A percentile compares a stretch with the other conserved stretches of the same genome.
Conservation (phyloP, 2,113 vertebrate species). For the Rhegmatorhina hoffmannsi region DNA sequence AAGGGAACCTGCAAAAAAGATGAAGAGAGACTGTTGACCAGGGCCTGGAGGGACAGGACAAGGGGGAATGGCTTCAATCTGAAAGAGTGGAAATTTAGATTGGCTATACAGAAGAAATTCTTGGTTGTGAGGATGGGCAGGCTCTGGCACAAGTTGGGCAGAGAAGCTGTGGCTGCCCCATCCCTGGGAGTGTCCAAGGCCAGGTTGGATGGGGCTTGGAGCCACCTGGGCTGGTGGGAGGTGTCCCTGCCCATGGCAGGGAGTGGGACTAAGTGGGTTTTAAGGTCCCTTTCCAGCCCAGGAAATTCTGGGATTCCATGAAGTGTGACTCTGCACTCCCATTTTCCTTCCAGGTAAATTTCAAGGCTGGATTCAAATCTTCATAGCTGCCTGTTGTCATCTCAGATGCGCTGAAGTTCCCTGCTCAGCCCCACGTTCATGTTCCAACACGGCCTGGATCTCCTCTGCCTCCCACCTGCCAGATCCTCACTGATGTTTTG, state of each 20-base stretch:
- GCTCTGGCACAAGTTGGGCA: neutral
- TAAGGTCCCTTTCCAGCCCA: neutral
- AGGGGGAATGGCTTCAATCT: neutral
- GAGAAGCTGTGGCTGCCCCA: neutral
- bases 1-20: neutral
- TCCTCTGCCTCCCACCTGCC: neutral
- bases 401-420: neutral
- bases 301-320: neutral
- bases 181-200: neutral
- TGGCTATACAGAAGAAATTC: neutral
- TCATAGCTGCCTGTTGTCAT: neutral
- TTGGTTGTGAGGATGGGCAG: neutral
- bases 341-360: neutral
- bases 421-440: neutral
- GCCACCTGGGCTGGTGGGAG: neutral
- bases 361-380: neutral
- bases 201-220: neutral
- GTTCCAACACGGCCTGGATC: neutral
- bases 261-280: fast-evolving
- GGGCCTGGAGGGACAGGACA: neutral
- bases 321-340: neutral
- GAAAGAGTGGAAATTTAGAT: neutral
- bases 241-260: neutral
- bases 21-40: neutral
- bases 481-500: neutral